phyloP scores from a whole-genome alignment of 2,888 invertebrate species.

The Hetaerina titia region DNA sequence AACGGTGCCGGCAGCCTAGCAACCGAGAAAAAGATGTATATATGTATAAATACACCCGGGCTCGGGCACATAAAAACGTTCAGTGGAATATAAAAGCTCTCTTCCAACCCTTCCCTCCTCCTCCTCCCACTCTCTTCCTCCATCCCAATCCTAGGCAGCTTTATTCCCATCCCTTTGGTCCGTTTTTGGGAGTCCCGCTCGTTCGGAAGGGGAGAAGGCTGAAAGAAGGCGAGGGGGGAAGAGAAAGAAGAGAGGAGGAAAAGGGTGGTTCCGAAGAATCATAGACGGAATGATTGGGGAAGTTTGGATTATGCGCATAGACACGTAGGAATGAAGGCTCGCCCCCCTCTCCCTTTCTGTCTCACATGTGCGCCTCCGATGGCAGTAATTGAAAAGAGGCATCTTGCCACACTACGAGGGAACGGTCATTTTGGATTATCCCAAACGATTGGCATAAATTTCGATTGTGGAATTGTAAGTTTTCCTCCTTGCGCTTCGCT shows the following conservation, averaged over 20 bases:
- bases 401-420: no score
- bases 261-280: neutral
- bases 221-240: neutral
- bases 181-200: neutral
- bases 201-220: neutral
- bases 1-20: conserved; percentile 19
- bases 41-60: neutral
- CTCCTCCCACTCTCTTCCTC: neutral
- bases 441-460: no score
- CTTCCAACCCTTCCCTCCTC: neutral
- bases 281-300: neutral
- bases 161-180: neutral
- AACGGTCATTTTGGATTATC: no score
- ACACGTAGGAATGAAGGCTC: neutral
- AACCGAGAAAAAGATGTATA: conserved; percentile 15
- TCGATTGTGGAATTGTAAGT: no score
- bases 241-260: neutral
- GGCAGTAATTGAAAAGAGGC: no score
- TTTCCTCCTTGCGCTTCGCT: no score
- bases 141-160: neutral
- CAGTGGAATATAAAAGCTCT: conserved; percentile 27
- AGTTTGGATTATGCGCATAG: neutral
- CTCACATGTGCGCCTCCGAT: neutral
- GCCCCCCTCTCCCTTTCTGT: no score
- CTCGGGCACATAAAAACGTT: conserved; percentile 18